Percentiles rank a stretch among this genome's conserved stretches.
Evolutionary conservation across 2,797 vertebrate genomes (phyloP).

Genomic region (Chromis chromis): DNA sequence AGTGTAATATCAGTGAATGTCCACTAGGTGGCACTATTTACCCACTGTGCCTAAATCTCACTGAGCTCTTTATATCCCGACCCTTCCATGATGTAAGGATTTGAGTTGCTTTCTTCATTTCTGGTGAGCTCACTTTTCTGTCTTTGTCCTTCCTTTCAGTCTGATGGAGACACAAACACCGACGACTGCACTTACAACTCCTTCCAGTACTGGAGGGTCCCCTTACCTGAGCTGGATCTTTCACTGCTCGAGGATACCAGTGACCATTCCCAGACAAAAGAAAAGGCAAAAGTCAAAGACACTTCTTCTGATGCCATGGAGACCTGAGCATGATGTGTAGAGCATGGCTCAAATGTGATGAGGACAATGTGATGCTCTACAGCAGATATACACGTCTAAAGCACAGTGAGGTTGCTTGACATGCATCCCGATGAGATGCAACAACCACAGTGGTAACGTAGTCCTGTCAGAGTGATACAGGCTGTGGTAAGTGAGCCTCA

Average conservation of each 20-base stretch:
- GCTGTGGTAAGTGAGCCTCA: background rate
- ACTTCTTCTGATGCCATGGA: conserved; percentile 87
- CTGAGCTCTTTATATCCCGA: background rate
- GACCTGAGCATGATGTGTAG: conserved; percentile 79
- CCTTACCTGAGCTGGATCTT: conserved; percentile 89
- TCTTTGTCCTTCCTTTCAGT: conserved; percentile 46
- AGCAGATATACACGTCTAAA: background rate
- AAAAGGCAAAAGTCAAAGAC: conserved; percentile 50
- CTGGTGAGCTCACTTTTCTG: background rate
- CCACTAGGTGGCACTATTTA: conserved; percentile 57
- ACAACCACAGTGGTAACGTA: background rate
- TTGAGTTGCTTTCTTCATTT: background rate
- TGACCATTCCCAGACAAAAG: conserved; percentile 7
- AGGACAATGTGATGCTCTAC: conserved; percentile 7
- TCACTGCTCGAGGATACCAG: conserved; percentile 83
- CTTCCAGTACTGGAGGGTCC: conserved; percentile 93
- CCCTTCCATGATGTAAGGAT: background rate
- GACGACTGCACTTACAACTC: conserved; percentile 87
- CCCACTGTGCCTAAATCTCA: too few species aligned
- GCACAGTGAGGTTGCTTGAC: conserved; percentile 1
- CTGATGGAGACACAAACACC: conserved; percentile 14
- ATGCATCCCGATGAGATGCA: conserved; percentile 9
- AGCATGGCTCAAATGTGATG: background rate
- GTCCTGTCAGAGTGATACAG: background rate
- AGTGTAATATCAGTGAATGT: background rate